A percentile compares a stretch with the other conserved stretches of the same genome.
These are phyloP conservation scores for Chalcosyrphus nemorum DNA, from an alignment of 2,888 invertebrate genomes.

Conservation along the genomic window DNA sequence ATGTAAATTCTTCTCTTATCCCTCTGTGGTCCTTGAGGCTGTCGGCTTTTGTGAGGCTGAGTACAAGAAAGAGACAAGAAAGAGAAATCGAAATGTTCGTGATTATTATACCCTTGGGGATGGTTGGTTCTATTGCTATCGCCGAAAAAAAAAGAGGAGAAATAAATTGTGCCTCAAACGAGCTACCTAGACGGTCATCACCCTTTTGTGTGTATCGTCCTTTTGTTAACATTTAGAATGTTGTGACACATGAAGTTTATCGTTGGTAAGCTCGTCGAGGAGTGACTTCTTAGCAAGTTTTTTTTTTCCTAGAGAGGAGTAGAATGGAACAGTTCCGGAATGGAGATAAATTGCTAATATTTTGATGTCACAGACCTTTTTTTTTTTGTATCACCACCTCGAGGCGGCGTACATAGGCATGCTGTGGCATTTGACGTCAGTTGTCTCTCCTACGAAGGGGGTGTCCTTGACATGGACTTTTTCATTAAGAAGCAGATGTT, in stretches of 20 bases:
- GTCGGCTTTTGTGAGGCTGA: background rate
- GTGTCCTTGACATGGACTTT: constrained; percentile 2
- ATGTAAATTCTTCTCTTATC: constrained; percentile 31
- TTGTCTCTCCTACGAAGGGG: background rate
- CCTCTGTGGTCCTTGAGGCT: constrained; percentile 2
- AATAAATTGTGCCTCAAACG: background rate
- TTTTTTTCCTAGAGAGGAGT: background rate
- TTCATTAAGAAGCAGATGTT: constrained; percentile 37
- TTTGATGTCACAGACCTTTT: constrained; percentile 8
- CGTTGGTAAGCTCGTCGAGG: background rate
- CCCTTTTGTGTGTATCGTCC: constrained; percentile 3
- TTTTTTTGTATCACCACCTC: constrained; percentile 1
- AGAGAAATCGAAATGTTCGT: background rate
- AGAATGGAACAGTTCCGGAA: constrained; percentile 25
- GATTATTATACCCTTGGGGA: constrained; percentile 3
- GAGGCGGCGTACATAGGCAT: background rate
- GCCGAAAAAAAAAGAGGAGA: background rate
- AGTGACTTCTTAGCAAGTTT: background rate
- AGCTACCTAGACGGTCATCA: background rate
- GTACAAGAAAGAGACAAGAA: background rate
- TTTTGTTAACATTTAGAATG: background rate
- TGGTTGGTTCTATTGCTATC: background rate
- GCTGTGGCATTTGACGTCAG: background rate
- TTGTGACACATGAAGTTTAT: constrained; percentile 1
- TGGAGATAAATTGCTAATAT: constrained; percentile 39